Evolutionary conservation across 2,113 vertebrate species (phyloP), one percentile per base, ranked within the genome.

Genomic region (Motacilla alba): DNA sequence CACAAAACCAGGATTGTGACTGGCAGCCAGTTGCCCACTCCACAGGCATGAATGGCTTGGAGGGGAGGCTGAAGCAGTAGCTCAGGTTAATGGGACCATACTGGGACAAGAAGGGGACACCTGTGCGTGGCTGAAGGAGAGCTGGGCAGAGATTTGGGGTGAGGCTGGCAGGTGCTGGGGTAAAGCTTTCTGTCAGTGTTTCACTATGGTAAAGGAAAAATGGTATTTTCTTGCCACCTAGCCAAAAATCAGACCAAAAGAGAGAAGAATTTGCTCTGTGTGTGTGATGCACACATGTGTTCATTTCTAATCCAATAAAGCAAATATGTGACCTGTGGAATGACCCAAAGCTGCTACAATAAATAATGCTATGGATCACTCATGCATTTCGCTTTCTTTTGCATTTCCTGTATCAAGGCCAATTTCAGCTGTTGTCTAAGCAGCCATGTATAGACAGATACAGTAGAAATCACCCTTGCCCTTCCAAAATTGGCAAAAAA

Each of bases 311-410:
- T 79, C 82, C 75, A 94, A 7, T 92, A 91, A 87, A 75, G 43
- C 23, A 79, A 80, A 83, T 85, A 73, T 59, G 67, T 74, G 93
- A 87, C 84, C 91, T 93, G 43, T 73, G 89, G 78, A 68, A 58
- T 93, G 89, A 90, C 66, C 87, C 74, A 82, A 68, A 89, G 73
- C 83, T 95, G 83, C 74, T 85, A 41, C 83, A 91, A 94, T 50
- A 89, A 95, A 85, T 76, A 91, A 43, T 41, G 53, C 23, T 76
- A 19, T 53, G 87, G 77, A 69, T 76, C 58, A 87, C 52, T 59
- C 41, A 21, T 47, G 12, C 33, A 58, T 79, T 95, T 91, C 4
- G 1, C 44, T 91, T 92, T 84, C 44, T 89, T 96, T 82, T 84
- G 26, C 39, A 44, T 87, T 79, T 89, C 41, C 53, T 75, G 7